A percentile compares a stretch with the other conserved stretches of the same genome.
phyloP scores from a whole-genome alignment of 2,797 vertebrate genomes.

The Helarctos malayanus region DNA sequence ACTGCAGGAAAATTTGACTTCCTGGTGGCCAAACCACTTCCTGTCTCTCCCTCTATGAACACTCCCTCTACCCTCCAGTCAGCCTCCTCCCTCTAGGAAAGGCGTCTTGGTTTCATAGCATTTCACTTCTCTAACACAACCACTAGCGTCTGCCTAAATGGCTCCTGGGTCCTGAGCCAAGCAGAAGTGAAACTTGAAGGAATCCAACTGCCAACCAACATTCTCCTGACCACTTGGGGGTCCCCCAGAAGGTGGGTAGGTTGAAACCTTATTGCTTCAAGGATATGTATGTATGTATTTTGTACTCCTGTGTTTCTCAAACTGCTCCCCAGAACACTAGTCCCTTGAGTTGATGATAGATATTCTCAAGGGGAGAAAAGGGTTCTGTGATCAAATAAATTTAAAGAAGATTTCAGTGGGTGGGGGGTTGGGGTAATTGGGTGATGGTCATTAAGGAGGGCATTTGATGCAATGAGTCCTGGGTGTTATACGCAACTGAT shows the following conservation, averaged over 20 bases:
- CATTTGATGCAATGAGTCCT: not conserved
- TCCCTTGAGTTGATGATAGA: slow-evolving; percentile 1
- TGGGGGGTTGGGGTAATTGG: not conserved
- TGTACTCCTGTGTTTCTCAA: not conserved
- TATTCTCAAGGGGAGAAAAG: not conserved
- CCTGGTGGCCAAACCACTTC: slow-evolving; percentile 29
- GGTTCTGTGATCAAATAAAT: slow-evolving; percentile 27
- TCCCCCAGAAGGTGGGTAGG: not conserved
- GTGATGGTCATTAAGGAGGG: not conserved
- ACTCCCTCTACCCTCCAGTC: fast-evolving
- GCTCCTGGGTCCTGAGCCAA: not conserved
- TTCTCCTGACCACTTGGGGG: not conserved
- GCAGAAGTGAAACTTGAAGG: slow-evolving; percentile 51
- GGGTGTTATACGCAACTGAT: not conserved
- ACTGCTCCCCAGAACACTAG: not conserved
- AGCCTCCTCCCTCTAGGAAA: slow-evolving; percentile 23
- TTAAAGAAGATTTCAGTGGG: not conserved
- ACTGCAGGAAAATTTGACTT: slow-evolving; percentile 51
- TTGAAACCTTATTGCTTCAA: not conserved
- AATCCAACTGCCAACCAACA: not conserved
- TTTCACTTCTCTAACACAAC: not conserved
- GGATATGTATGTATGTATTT: not conserved
- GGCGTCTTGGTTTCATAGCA: not conserved
- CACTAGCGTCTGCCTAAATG: not conserved
- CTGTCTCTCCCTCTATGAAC: slow-evolving; percentile 3